Evolutionary conservation across 2,113 vertebrate genomes (phyloP).

Genomic region (Dendrocopos noguchii): DNA sequence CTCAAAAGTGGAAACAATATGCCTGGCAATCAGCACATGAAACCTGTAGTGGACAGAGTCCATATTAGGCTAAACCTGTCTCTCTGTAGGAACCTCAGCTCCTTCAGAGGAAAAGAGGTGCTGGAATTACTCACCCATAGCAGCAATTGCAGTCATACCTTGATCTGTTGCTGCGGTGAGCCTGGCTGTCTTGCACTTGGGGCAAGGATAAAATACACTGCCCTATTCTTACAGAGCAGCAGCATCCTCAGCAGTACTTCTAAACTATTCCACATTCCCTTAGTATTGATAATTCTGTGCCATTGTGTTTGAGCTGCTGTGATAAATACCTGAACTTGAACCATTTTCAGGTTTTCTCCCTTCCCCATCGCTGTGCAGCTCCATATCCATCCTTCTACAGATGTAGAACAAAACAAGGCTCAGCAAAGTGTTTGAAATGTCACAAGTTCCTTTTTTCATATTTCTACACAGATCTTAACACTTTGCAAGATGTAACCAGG

Average conservation of each 20-base stretch:
- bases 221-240: background rate
- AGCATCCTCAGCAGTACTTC: background rate
- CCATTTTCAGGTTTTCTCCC: slow-evolving; percentile 23
- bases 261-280: background rate
- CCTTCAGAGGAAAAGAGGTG: background rate
- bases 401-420: slow-evolving; percentile 50
- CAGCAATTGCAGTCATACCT: background rate
- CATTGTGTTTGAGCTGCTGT: slow-evolving; percentile 33
- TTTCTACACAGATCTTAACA: slow-evolving; percentile 71
- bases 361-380: background rate
- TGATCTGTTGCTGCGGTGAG: background rate
- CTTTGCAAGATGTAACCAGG: slow-evolving; percentile 74
- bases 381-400: background rate
- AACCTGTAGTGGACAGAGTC: background rate
- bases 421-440: slow-evolving; percentile 77
- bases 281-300: slow-evolving; percentile 25
- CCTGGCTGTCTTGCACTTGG: background rate
- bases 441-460: slow-evolving; percentile 72
- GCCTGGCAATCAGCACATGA: background rate
- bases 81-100: background rate
- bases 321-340: slow-evolving; percentile 60
- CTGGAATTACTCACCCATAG: background rate
- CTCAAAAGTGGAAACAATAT: background rate
- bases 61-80: background rate
- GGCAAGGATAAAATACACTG: background rate